These are phyloP conservation scores for Salarias fasciatus DNA, from an alignment of 2,797 vertebrate species.

Conservation along the genomic window DNA sequence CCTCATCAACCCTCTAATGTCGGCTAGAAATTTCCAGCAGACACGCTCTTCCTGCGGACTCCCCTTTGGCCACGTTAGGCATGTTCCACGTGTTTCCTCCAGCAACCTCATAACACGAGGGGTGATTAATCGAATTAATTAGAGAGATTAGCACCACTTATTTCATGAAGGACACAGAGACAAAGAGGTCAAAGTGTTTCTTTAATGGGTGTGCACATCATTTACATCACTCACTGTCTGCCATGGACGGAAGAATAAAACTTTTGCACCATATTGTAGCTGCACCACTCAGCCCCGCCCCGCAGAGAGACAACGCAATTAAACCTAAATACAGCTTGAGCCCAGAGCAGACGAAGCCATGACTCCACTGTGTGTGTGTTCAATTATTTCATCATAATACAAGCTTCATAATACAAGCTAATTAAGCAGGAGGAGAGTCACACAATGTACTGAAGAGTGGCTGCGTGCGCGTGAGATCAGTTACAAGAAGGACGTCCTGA, in stretches of 20 bases:
- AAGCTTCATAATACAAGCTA: slow-evolving; percentile 6
- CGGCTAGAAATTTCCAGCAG: too few relatives aligned
- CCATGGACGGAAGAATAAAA: slow-evolving; percentile 6
- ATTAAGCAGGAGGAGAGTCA: slow-evolving; percentile 19
- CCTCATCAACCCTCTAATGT: too few relatives aligned
- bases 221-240: slow-evolving; percentile 35
- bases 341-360: slow-evolving; percentile 26
- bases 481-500: slow-evolving; percentile 1
- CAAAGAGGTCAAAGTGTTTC: slow-evolving; percentile 24
- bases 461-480: neutral
- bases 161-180: slow-evolving; percentile 35
- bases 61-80: neutral
- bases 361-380: neutral
- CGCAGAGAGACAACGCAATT: slow-evolving; percentile 10
- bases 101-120: slow-evolving; percentile 9
- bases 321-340: slow-evolving; percentile 33
- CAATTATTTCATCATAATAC: slow-evolving; percentile 8
- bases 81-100: neutral
- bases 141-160: slow-evolving; percentile 18
- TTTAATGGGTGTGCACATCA: slow-evolving; percentile 38
- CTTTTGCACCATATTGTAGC: slow-evolving; percentile 5
- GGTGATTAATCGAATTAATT: slow-evolving; percentile 38
- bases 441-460: neutral
- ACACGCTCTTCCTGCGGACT: too few relatives aligned
- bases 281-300: neutral